A percentile compares a stretch with the other conserved stretches of the same genome.
Conservation (phyloP, 1,140 invertebrate species). For the Gryon sp. region DNA sequence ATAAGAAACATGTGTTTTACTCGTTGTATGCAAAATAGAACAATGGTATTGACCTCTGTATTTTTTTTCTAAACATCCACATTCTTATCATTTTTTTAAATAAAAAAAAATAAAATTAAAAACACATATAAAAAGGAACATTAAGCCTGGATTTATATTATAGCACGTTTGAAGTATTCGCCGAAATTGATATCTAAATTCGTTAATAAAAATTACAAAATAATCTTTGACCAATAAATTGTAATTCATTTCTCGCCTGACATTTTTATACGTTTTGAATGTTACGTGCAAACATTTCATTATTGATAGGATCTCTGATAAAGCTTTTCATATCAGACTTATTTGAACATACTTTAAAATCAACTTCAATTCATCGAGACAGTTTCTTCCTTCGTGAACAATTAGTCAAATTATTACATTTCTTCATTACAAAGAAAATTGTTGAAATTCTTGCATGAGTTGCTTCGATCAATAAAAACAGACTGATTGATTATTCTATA, state of each 20-base stretch:
- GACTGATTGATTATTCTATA: neutral
- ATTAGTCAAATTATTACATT: slow-evolving; percentile 2
- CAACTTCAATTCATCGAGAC: slow-evolving; percentile 1
- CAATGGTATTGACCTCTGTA: too few species aligned
- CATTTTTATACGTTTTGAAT: slow-evolving; percentile 36
- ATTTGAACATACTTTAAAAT: slow-evolving; percentile 20
- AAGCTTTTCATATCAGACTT: slow-evolving; percentile 33
- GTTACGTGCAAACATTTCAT: slow-evolving; percentile 40
- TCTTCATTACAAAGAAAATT: slow-evolving; percentile 12
- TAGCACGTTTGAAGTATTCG: too few species aligned
- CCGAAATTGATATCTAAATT: neutral
- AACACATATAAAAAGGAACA: too few species aligned
- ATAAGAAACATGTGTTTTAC: too few species aligned
- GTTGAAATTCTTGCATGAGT: too few species aligned
- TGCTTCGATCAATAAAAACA: too few species aligned
- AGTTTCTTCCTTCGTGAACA: slow-evolving; percentile 9
- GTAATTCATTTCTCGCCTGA: slow-evolving; percentile 15
- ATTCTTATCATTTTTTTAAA: too few species aligned
- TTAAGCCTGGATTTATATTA: too few species aligned
- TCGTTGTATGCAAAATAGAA: too few species aligned
- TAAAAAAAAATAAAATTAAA: too few species aligned
- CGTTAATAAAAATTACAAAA: slow-evolving; percentile 6
- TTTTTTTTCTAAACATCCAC: too few species aligned
- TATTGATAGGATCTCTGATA: slow-evolving; percentile 35
- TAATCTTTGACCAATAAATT: slow-evolving; percentile 30